Evolutionary conservation across 2,888 invertebrate genomes (phyloP).

Genomic region (Neoascia interrupta): DNA sequence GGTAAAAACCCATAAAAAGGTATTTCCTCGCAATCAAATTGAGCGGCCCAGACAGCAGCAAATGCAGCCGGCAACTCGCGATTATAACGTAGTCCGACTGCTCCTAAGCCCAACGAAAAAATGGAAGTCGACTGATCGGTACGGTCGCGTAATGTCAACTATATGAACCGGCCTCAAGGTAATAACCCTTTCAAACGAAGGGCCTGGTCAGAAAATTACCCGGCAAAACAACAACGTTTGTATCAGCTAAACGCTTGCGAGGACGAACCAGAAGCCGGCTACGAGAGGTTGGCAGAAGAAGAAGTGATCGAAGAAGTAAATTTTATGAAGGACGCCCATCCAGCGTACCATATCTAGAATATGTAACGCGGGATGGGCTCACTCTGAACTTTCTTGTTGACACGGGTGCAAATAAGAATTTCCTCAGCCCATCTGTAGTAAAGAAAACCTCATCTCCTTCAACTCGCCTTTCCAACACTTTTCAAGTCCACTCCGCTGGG

Average conservation of each 20-base stretch:
- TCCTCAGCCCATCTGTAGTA: constrained; percentile 12
- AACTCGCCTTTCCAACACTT: no score
- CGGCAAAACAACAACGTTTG: neutral
- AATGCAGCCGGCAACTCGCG: neutral
- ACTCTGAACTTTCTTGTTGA: constrained; percentile 44
- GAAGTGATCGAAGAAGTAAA: constrained; percentile 24
- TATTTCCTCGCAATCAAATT: neutral
- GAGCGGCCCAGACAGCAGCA: neutral
- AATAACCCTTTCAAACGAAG: no score
- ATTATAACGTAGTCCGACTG: neutral
- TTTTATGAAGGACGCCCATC: constrained; percentile 63
- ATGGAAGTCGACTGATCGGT: neutral
- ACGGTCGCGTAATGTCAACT: neutral
- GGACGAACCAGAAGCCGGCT: neutral
- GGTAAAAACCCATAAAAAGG: neutral
- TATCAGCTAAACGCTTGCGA: neutral
- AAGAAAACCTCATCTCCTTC: neutral
- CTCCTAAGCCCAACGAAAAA: neutral
- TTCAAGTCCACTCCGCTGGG: neutral
- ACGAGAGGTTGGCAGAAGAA: neutral
- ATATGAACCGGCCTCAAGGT: neutral
- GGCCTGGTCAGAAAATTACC: neutral
- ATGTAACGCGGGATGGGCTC: constrained; percentile 16
- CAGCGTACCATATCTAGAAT: constrained; percentile 53
- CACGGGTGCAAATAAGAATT: constrained; percentile 37